phyloP scores from a whole-genome alignment of 2,797 vertebrate species.

The Cryptoblepharus egeriae region DNA sequence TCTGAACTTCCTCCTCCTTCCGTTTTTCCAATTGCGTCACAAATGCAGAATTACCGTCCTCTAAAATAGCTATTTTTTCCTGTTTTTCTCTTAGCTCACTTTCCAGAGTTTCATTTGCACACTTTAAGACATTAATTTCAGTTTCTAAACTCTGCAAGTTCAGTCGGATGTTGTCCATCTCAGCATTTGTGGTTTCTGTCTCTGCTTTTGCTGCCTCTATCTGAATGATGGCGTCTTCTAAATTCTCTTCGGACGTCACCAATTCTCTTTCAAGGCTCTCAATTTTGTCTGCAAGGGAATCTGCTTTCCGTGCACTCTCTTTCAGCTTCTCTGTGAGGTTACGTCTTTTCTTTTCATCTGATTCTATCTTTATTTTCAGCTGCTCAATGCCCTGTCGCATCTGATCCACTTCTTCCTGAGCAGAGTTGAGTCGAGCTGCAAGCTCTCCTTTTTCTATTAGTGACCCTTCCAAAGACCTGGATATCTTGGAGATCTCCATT shows the following conservation, averaged over 20 bases:
- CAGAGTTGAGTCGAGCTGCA: slow-evolving; percentile 82
- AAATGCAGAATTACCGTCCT: slow-evolving; percentile 48
- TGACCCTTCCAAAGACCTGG: slow-evolving; percentile 83
- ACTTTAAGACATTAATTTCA: slow-evolving; percentile 71
- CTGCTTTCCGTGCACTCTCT: slow-evolving; percentile 78
- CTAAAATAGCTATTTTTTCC: slow-evolving; percentile 62
- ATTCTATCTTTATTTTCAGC: slow-evolving; percentile 89
- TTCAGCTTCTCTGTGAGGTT: slow-evolving; percentile 82
- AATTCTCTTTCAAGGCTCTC: slow-evolving; percentile 85
- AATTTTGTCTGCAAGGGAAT: slow-evolving; percentile 77
- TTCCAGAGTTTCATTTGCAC: slow-evolving; percentile 80
- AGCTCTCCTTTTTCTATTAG: slow-evolving; percentile 89
- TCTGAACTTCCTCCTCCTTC: slow-evolving; percentile 75
- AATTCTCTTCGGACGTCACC: slow-evolving; percentile 84
- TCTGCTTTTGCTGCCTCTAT: slow-evolving; percentile 84
- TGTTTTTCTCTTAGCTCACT: slow-evolving; percentile 71
- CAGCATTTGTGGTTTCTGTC: slow-evolving; percentile 76
- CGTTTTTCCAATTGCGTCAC: slow-evolving; percentile 71
- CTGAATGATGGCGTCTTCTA: slow-evolving; percentile 86
- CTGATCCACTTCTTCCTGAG: slow-evolving; percentile 85
- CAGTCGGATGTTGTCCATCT: slow-evolving; percentile 70
- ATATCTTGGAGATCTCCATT: slow-evolving; percentile 78
- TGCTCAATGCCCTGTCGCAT: slow-evolving; percentile 89
- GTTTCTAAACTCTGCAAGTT: slow-evolving; percentile 71
- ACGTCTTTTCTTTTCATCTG: slow-evolving; percentile 86